Conservation (phyloP, 2,888 invertebrate genomes). For the Watsonalla binaria region DNA sequence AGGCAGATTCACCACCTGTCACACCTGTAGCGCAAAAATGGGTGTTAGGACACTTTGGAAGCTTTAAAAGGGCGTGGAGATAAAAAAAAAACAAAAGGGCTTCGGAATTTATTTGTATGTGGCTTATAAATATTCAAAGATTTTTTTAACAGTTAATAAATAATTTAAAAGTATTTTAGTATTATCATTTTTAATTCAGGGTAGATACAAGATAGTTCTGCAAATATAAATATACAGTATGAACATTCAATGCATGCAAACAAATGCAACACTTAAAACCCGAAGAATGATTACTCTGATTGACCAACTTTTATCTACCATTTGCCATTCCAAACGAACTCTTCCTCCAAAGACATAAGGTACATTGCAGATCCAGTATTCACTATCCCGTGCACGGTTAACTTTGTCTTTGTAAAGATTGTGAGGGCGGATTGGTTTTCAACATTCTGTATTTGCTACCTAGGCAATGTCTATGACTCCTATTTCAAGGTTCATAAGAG, state of each 20-base stretch:
- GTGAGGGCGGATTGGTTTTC: conserved; percentile 25
- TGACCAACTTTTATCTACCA: conserved; percentile 24
- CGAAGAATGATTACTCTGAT: conserved; percentile 33
- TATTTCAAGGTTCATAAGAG: conserved; percentile 4
- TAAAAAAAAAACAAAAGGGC: too few relatives aligned
- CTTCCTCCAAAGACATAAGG: neutral
- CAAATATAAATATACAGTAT: conserved; percentile 10
- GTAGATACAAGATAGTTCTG: too few relatives aligned
- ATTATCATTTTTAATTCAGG: too few relatives aligned
- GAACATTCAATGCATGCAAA: conserved; percentile 34
- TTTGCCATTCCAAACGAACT: conserved; percentile 14
- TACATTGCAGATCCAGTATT: neutral
- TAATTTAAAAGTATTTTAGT: neutral
- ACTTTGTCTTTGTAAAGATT: conserved; percentile 31
- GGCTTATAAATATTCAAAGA: too few relatives aligned
- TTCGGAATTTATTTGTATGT: too few relatives aligned
- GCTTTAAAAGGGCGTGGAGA: too few relatives aligned
- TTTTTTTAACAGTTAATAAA: neutral
- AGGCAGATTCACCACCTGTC: too few relatives aligned
- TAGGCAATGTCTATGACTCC: neutral
- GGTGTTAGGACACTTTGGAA: too few relatives aligned
- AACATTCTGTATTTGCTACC: conserved; percentile 7
- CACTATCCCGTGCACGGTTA: conserved; percentile 9
- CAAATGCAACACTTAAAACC: conserved; percentile 31
- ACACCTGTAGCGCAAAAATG: too few relatives aligned